Base-by-base conservation (phyloP, 2,888 invertebrate genomes). In the Anarsia innoxiella region DNA sequence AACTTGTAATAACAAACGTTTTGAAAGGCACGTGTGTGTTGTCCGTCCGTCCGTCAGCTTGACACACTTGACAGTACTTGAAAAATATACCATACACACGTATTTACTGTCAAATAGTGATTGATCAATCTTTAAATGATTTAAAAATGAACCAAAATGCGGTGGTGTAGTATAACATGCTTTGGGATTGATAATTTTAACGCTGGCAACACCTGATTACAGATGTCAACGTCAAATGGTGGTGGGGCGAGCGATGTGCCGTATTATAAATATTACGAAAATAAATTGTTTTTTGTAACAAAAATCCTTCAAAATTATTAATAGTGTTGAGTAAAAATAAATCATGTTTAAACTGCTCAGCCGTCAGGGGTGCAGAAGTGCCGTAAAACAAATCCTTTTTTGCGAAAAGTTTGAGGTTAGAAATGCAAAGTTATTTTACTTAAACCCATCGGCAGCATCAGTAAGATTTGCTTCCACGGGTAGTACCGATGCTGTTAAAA, bases 341-440 rank as follows among this genome's bases (percentile, higher is more conserved):
- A 71, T 51, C 53, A 84, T 84, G 83, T 83, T 83, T 40, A 83
- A 83, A 53, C 55, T 84, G 52, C 56, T 84, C 0, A 73, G 63
- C 47, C 76, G 82, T 23, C 72, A 75, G 48, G 71, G 77, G 26
- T 71, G 77, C 32, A 67, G 76, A 23, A 75, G 75, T 59, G 70
- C 74, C 46, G 49, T 78, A 37, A 59, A 73, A 41, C 79, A 76
- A 23, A 42, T 38, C 50, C 53, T 77, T 40, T 68, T 77, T 46
- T 66, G 66, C 42, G 75, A 78, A 35, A 80, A 73, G 44, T 65
- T 79, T 66, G 83, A 84, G 83, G 84, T 84, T 84, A 84, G 68
- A 56, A 74, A 66, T 56, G 70, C 80, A 15, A 77, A 67, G 49
- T 60, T 82, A 44, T 82, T 72, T 58, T 82, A 79, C 52, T 69